Base-by-base conservation (phyloP, 2,113 vertebrate genomes). In the Ophiodon elongatus region DNA sequence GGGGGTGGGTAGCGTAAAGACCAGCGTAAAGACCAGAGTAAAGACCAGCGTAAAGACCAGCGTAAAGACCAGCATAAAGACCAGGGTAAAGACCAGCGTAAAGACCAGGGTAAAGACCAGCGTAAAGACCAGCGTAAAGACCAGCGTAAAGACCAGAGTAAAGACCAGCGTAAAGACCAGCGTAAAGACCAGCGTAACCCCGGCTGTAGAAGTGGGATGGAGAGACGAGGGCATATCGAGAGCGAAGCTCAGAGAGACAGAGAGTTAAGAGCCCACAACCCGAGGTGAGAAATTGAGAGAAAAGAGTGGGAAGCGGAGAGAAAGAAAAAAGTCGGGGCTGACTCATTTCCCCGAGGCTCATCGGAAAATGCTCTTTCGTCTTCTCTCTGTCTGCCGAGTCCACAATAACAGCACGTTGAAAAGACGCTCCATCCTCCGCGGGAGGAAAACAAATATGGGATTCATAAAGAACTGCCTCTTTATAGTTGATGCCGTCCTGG, bases 291-390 rank as follows among this genome's bases (percentile, higher is more conserved):
- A 50, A 78, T 35, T 47, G 79, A 76, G 73, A 82, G 25, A 72
- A 56, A 45, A 64, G 50, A 85, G 82, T 65, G 69, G 80, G 83
- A 89, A 77, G 79, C 43, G 29, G 79, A 35, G 29, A 60, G 35
- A 57, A 84, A 78, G 60, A 47, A 37, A 2, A 54, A 84, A 84
- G 83, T 83, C 56, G 15, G 73, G 25, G 25, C 87, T 76, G 86
- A 86, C 73, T 92, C 83, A 66, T 67, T 57, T 89, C 82, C 83
- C 83, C 7, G n/a, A 80, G 84, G 91, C 82, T 83, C 80, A 71
- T 52, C 74, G 72, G 29, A 79, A 89, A 89, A 87, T 71, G 60
- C 83, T 83, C 71, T 76, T 86, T 88, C 6, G 76, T 85, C 86
- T 72, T 66, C 64, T 77, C 73, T 73, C 64, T 25, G 78, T 87